Conservation (phyloP, 2,113 vertebrate genomes). For the Mastomys natalensis region DNA sequence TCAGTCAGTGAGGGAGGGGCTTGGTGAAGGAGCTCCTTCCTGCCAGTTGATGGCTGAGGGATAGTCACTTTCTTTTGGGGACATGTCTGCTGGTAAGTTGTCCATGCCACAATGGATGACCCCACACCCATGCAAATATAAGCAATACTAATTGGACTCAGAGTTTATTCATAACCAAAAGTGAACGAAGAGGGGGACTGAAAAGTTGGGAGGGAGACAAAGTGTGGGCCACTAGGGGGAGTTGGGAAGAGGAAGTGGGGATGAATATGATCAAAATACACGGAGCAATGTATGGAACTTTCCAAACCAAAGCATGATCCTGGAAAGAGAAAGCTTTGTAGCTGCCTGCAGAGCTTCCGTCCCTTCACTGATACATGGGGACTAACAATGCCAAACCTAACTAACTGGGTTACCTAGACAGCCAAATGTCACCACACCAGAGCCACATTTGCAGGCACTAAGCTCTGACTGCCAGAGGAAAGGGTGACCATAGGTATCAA, state of each 20-base stretch:
- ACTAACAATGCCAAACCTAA: neutral
- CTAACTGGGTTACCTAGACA: neutral
- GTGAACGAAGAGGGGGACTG: too few species aligned
- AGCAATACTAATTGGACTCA: neutral
- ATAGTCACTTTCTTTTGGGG: neutral
- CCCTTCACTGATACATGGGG: neutral
- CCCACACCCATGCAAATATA: neutral
- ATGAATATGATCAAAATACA: neutral
- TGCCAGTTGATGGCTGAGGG: neutral
- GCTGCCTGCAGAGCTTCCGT: neutral
- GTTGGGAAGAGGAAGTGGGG: neutral
- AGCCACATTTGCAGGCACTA: neutral
- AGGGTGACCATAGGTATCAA: neutral
- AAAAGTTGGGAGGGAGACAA: neutral
- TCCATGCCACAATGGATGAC: neutral
- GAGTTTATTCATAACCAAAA: neutral
- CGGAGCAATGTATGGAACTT: neutral
- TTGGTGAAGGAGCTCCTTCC: neutral
- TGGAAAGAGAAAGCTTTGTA: neutral
- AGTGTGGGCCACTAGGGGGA: neutral
- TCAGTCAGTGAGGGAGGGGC: neutral
- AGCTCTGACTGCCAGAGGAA: neutral
- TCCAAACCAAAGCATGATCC: neutral
- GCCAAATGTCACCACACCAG: neutral
- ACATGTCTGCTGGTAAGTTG: neutral